Percentiles rank a stretch among this genome's conserved stretches.
Evolutionary conservation across 2,113 vertebrate genomes (phyloP).

Genomic region (Cyanistes caeruleus): DNA sequence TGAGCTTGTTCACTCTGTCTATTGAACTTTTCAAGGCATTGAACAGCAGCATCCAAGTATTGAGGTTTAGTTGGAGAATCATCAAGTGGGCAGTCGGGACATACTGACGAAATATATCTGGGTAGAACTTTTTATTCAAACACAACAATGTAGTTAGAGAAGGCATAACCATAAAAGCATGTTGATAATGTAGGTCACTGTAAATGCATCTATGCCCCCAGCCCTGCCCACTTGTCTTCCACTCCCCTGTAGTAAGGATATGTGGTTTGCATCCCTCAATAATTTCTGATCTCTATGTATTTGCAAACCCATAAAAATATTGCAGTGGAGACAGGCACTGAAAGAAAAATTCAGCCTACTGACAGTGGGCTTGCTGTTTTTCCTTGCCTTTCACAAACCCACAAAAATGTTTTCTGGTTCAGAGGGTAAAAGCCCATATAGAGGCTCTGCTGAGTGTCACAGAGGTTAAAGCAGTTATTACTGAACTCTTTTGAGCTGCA

Average conservation of each 20-base stretch:
- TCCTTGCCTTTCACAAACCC: not conserved
- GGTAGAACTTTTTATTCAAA: slow-evolving; percentile 31
- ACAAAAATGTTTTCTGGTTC: not conserved
- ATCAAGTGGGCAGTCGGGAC: slow-evolving; percentile 66
- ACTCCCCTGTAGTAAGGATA: not conserved
- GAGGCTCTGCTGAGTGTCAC: not conserved
- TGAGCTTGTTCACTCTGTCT: not conserved
- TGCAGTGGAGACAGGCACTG: not conserved
- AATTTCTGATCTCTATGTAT: not conserved
- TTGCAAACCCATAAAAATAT: not conserved
- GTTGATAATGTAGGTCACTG: not conserved
- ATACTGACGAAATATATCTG: rapidly evolving
- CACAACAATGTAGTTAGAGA: not conserved
- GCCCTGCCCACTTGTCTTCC: not conserved
- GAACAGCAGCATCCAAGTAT: slow-evolving; percentile 7
- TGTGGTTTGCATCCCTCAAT: not conserved
- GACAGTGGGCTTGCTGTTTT: not conserved
- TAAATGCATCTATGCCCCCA: not conserved
- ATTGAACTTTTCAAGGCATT: slow-evolving; percentile 67
- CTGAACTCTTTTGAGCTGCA: not conserved
- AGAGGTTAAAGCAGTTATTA: not conserved
- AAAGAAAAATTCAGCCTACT: not conserved
- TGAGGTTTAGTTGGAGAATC: not conserved
- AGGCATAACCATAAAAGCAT: not conserved
- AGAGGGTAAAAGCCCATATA: not conserved